phyloP scores from a whole-genome alignment of 2,888 invertebrate genomes.

The Toxonevra muliebris region DNA sequence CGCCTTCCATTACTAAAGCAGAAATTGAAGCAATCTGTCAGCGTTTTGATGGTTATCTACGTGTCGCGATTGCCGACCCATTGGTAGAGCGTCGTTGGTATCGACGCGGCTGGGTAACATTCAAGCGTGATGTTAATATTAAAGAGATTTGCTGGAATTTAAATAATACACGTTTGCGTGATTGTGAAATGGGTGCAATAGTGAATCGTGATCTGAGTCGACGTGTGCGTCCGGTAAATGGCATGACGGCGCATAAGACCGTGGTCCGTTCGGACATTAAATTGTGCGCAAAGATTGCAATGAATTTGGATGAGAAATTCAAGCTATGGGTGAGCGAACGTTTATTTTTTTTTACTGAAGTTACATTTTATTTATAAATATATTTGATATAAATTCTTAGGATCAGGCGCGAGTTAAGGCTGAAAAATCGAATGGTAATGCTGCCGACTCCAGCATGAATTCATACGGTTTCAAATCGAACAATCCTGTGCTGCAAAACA shows the following conservation, averaged over 20 bases:
- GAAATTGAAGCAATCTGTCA: constrained; percentile 97
- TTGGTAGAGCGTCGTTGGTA: constrained; percentile 96
- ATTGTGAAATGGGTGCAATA: constrained; percentile 74
- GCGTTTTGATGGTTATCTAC: constrained; percentile 90
- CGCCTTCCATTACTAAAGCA: constrained; percentile 94
- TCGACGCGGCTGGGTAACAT: constrained; percentile 98
- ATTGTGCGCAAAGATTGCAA: constrained; percentile 88
- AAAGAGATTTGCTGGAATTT: constrained; percentile 99
- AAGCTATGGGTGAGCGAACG: constrained; percentile 74
- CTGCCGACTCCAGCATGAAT: constrained; percentile 13
- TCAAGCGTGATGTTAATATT: constrained; percentile 95
- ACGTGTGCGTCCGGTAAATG: constrained; percentile 90
- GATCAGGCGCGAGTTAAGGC: constrained; percentile 31
- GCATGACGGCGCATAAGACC: constrained; percentile 87
- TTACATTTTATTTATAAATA: constrained; percentile 8
- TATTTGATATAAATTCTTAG: constrained; percentile 2
- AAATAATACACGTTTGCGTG: constrained; percentile 81
- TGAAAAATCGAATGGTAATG: constrained; percentile 29
- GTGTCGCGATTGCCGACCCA: constrained; percentile 97
- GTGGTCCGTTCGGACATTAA: constrained; percentile 92
- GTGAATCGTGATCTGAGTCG: constrained; percentile 96
- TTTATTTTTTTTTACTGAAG: constrained; percentile 5
- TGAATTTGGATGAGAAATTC: constrained; percentile 87
- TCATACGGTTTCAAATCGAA: constrained; percentile 78
- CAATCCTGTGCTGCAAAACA: constrained; percentile 95